Base-by-base conservation (phyloP, 92 coral and sea anemone species). In the Scolanthus callimorphus region DNA sequence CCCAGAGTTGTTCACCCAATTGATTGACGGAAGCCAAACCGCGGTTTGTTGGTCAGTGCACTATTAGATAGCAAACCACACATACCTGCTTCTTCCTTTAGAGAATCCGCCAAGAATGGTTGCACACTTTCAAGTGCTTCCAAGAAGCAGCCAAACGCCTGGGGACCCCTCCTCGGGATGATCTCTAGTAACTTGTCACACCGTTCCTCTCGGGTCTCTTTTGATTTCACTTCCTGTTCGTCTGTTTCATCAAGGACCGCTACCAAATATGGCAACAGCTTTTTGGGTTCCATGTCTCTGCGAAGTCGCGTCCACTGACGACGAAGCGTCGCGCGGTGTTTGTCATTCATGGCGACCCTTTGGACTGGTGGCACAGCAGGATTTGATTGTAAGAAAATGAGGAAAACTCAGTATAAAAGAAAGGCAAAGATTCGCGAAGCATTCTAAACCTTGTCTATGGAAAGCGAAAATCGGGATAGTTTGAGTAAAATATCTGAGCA, bases 111-210 rank as follows among this genome's bases (percentile, higher is more conserved):
- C 21, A 87, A 39, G 52, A 71, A 73, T 17, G 79, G 80, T 47
- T 87, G 96, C 11, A 72, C 74, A 31, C 21, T 29, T 17, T 73
- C 73, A 27, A 87, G 51, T 17, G 96, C 96, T 20, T 74, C 77
- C 37, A 87, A 61, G 45, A 87, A 83, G 3, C 57, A 62, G 0
- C 60, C 46, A 69, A 83, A 87, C 21, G 96, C 96, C 3, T 65
- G 28, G 4, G 90, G 90, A 0, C 96, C 96, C 55, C 96, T 77
- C 51, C 96, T 73, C 1, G 96, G 96, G n/a, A 87, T 60, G 27
- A 87, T 73, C 24, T 87, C 86, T n/a, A 87, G 65, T 49, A 87
- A 17, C 25, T 47, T 54, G 56, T 87, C 96, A 25, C 31, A 73
- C 21, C 74, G 84, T 20, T 77, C 76, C 25, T 82, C 83, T 57